These are phyloP conservation scores for Stratiomys singularior DNA, from an alignment of 2,888 invertebrate genomes.

Conservation along the genomic window DNA sequence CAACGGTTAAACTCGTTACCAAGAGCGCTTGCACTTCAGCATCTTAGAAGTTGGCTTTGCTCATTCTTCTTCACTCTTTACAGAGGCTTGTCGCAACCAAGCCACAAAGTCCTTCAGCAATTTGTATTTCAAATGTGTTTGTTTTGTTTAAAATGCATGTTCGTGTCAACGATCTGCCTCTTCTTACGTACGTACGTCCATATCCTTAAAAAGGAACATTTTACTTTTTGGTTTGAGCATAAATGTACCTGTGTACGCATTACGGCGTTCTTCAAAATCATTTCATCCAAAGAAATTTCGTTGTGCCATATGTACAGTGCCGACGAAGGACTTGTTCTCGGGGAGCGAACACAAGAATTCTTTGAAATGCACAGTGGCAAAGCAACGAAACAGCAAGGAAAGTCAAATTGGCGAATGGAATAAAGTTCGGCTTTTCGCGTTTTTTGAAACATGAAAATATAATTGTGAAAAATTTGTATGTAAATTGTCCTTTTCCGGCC, in stretches of 20 bases:
- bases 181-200: background rate
- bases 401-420: background rate
- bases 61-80: background rate
- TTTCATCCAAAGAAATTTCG: constrained; percentile 28
- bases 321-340: constrained; percentile 13
- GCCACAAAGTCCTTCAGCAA: constrained; percentile 30
- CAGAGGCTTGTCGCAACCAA: background rate
- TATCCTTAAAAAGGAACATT: constrained; percentile 20
- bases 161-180: constrained; percentile 19
- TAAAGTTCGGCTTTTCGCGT: constrained; percentile 38
- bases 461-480: constrained; percentile 49
- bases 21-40: constrained; percentile 8
- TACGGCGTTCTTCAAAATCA: constrained; percentile 12
- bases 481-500: constrained; percentile 37
- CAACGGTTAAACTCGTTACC: constrained; percentile 40
- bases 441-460: constrained; percentile 51
- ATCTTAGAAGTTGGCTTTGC: constrained; percentile 8
- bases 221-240: background rate
- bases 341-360: constrained; percentile 28
- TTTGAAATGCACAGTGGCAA: constrained; percentile 12
- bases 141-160: constrained; percentile 33
- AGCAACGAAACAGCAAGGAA: background rate
- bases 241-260: constrained; percentile 17
- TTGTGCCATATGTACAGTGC: constrained; percentile 2
- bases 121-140: constrained; percentile 43